Evolutionary conservation across 1,140 invertebrate genomes (phyloP), one percentile per base, ranked within the genome.

Genomic region (Frieseomelitta varia): DNA sequence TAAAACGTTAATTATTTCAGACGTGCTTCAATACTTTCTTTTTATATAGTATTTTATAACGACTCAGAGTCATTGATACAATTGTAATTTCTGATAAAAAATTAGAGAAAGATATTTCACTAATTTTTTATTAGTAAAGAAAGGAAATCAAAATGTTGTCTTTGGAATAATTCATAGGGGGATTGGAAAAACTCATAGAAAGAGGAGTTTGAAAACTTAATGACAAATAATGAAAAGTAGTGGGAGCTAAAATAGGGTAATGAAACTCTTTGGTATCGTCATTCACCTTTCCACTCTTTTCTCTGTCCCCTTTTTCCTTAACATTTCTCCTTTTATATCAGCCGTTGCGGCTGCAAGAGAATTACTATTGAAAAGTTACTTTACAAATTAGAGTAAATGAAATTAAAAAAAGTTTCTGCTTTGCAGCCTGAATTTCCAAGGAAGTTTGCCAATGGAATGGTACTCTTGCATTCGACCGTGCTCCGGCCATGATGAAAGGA

Each of bases 321-420:
- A 53, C 75, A 34, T 74, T 55, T 24, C 58, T 78, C 61, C 58
- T 56, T 85, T 71, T 80, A 82, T 73, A 71, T 80, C 74, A 55
- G 39, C 74, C 67, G 53, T 79, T 81, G 85, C 79, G 75, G 86
- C 88, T 87, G 79, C 86, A 79, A 86, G 89, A 91, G 88, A 91
- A 93, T 89, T 88, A 86, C 92, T 93, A 93, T 92, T 90, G 91
- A 91, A 93, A 93, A 93, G 92, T 93, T 93, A 92, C 91, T 91
- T 92, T 93, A 91, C 91, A 92, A 93, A 93, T 93, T 93, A 93
- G 88, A 91, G 92, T 92, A 92, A 93, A 93, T 93, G 92, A 93
- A 93, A 93, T 93, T 93, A 93, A 92, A 93, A 93, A 92, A 93
- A 92, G 85, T 91, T 93, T 93, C 88, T 80, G 87, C 79, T 88